Percentiles rank a stretch among this genome's conserved stretches.
Conservation (phyloP, 2,888 invertebrate genomes). For the Anarsia innoxiella region DNA sequence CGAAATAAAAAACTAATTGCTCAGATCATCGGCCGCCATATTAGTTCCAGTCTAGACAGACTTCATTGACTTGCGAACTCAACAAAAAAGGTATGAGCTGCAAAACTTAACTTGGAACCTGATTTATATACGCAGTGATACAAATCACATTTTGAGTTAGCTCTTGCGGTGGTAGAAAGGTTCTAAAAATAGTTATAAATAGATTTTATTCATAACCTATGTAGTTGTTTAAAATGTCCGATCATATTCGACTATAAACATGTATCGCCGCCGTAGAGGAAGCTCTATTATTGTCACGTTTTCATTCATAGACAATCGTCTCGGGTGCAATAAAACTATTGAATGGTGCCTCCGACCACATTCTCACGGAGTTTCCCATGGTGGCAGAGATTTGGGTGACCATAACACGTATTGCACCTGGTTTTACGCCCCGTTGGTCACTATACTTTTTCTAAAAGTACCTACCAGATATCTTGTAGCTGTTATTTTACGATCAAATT, state of each 20-base stretch:
- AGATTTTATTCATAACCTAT: too few relatives aligned
- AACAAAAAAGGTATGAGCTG: too few relatives aligned
- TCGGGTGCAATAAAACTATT: conserved; percentile 15
- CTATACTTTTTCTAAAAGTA: neutral
- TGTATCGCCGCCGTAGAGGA: too few relatives aligned
- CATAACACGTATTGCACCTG: conserved; percentile 51
- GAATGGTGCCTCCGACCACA: conserved; percentile 37
- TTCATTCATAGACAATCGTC: neutral
- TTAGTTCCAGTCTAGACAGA: conserved; percentile 6
- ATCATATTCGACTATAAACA: too few relatives aligned
- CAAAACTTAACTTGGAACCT: too few relatives aligned
- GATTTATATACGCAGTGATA: too few relatives aligned
- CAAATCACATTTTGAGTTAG: too few relatives aligned
- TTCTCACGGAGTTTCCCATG: conserved; percentile 44
- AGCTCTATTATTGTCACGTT: neutral
- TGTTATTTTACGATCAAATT: conserved; percentile 26
- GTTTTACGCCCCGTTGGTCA: conserved; percentile 63
- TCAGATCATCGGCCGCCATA: conserved; percentile 6
- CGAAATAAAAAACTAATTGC: too few relatives aligned
- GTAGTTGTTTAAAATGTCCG: too few relatives aligned
- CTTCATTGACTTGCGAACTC: conserved; percentile 4
- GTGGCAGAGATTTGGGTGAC: conserved; percentile 35
- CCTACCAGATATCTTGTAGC: too few relatives aligned
- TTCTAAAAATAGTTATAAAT: too few relatives aligned
- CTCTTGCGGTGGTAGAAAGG: too few relatives aligned